Percentiles rank a stretch among this genome's conserved stretches.
Conservation (phyloP, 2,888 invertebrate genomes). For the Cryptus armator region DNA sequence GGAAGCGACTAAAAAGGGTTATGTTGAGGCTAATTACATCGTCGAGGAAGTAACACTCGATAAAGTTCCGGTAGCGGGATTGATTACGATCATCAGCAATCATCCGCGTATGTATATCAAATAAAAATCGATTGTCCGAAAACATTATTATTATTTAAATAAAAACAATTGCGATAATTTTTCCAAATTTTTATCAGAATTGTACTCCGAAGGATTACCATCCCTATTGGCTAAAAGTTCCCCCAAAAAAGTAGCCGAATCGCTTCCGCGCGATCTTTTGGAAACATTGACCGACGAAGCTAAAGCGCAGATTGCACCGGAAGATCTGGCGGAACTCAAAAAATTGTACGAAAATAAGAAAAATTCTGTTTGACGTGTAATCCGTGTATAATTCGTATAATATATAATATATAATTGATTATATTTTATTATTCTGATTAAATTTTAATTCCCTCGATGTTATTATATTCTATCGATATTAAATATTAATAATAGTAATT, state of each 20-base stretch:
- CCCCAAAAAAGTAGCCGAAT: not conserved
- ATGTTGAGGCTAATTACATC: not conserved
- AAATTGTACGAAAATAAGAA: not conserved
- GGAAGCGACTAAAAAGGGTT: not conserved
- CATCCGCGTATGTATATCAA: slow-evolving; percentile 11
- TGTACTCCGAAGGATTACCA: slow-evolving; percentile 27
- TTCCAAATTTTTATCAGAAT: not conserved
- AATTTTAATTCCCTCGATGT: not conserved
- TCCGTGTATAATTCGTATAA: not conserved
- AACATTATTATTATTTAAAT: not conserved
- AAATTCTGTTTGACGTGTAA: not conserved
- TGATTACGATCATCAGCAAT: slow-evolving; percentile 1
- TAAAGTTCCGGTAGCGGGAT: slow-evolving; percentile 7
- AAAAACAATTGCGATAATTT: not conserved
- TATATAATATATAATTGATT: not conserved
- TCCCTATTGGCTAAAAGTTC: not conserved
- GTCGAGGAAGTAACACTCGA: not conserved
- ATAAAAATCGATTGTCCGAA: not conserved
- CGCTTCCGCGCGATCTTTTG: not conserved
- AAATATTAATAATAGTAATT: too few relatives aligned
- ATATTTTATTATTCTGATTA: not conserved
- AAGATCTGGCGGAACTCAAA: slow-evolving; percentile 4
- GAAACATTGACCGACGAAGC: slow-evolving; percentile 13
- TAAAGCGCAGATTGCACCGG: not conserved
- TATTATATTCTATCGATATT: too few relatives aligned